Evolutionary conservation across 2,797 vertebrate species (phyloP), one percentile per base, ranked within the genome.

Genomic region (Pitangus sulphuratus): DNA sequence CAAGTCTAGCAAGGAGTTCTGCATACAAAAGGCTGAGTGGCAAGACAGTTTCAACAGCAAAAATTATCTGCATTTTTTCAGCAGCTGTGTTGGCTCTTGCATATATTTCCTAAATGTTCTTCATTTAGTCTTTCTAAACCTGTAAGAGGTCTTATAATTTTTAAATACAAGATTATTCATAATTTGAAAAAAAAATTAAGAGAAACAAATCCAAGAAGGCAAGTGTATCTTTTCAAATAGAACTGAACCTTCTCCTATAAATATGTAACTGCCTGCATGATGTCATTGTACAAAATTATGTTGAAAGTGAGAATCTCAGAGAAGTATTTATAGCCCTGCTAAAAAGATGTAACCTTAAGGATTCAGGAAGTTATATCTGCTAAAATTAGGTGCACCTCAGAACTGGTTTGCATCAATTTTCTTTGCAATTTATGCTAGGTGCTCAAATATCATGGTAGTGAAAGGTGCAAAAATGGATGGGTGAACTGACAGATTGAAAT

Each of bases 321-420:
- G 15, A 77, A 9, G 21, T 62, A 18, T 68, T 94, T 65, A 57
- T 86, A 93, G 15, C 11, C 8, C 12, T 51, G 40, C 28, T 44
- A 14, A 84, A 90, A 89, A 83, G 71, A 57, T 11, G 7, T 66
- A 89, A 92, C 5, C 33, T 70, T 70, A 76, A 92, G 26, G 14
- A 85, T 89, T 74, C 69, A 89, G 81, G 39, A 93, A 85, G 19
- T 77, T 87, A 90, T 71, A 84, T 74, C 12, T 64, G 24, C 48
- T 89, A 87, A 92, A 94, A 90, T 87, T 80, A 90, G 35, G 17
- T 48, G 40, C 15, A 93, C 31, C 28, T 84, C 61, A 87, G 64
- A 89, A 83, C 25, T 70, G 12, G 26, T 74, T 93, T 93, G 25
- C 60, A 77, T n/a, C n/a, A 53, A 47, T 91, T 93, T 95, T 90